phyloP scores from a whole-genome alignment of 2,113 vertebrate genomes.

The Epinephelus lanceolatus region DNA sequence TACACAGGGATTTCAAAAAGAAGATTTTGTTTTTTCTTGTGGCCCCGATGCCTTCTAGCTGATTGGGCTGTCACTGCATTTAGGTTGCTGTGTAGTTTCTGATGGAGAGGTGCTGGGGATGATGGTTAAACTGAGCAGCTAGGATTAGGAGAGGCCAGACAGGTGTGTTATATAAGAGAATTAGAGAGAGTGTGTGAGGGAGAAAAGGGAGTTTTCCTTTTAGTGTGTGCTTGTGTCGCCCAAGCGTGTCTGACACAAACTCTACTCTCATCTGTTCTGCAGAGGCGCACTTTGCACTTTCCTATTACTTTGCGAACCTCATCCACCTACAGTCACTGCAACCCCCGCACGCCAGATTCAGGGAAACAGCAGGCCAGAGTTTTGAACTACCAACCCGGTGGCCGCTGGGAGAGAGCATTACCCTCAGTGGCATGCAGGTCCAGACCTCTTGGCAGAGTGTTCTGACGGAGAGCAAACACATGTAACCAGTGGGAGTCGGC shows the following conservation, averaged over 20 bases:
- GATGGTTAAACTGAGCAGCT: slow-evolving; percentile 45
- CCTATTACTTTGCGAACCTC: slow-evolving; percentile 14
- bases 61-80: slow-evolving; percentile 41
- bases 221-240: background rate
- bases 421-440: slow-evolving; percentile 43
- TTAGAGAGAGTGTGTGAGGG: background rate
- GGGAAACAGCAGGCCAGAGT: slow-evolving; percentile 47
- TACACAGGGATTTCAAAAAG: slow-evolving; percentile 6
- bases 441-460: slow-evolving; percentile 63
- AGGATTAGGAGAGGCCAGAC: slow-evolving; percentile 21
- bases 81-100: slow-evolving; percentile 38
- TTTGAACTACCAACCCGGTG: slow-evolving; percentile 59
- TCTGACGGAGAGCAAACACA: slow-evolving; percentile 70
- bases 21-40: background rate
- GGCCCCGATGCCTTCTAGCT: slow-evolving; percentile 10
- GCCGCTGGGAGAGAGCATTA: slow-evolving; percentile 25
- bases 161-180: slow-evolving; percentile 15
- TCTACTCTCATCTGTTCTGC: background rate
- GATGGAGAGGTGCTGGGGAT: slow-evolving; percentile 43
- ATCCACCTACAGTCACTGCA: background rate
- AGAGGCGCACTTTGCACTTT: slow-evolving; percentile 2
- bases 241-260: background rate
- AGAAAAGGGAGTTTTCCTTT: background rate
- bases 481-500: slow-evolving; percentile 71
- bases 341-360: slow-evolving; percentile 10